These are phyloP conservation scores for Sialia sialis DNA, from an alignment of 2,113 vertebrate species.

Conservation along the genomic window DNA sequence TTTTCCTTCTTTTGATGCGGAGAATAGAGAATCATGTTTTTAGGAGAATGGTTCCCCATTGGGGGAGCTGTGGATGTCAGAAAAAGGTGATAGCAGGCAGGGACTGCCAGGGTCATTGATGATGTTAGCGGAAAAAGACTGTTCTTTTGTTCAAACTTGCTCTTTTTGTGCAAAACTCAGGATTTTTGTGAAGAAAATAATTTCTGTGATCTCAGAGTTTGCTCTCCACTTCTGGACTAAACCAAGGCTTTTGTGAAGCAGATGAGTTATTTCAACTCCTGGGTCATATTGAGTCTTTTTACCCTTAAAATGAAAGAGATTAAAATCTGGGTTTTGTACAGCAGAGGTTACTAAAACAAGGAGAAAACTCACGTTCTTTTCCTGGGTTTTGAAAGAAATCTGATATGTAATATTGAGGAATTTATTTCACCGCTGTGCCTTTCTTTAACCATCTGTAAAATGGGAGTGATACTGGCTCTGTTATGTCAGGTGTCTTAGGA, in stretches of 20 bases:
- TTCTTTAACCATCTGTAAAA: slow-evolving; percentile 32
- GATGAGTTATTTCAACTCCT: slow-evolving; percentile 59
- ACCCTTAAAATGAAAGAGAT: slow-evolving; percentile 66
- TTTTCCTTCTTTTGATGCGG: slow-evolving; percentile 65
- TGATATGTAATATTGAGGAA: slow-evolving; percentile 12
- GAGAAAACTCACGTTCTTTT: slow-evolving; percentile 11
- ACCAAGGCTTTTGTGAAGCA: slow-evolving; percentile 55
- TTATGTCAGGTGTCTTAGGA: slow-evolving; percentile 32
- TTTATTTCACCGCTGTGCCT: background rate
- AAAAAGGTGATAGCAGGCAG: slow-evolving; percentile 51
- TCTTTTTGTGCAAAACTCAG: slow-evolving; percentile 30
- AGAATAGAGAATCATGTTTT: slow-evolving; percentile 55
- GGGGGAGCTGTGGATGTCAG: slow-evolving; percentile 53
- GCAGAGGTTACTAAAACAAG: background rate
- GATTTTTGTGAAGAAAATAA: background rate
- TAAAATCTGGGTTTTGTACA: slow-evolving; percentile 27
- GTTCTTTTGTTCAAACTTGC: background rate
- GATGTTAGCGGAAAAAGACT: slow-evolving; percentile 31
- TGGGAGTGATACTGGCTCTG: background rate
- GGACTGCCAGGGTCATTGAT: background rate
- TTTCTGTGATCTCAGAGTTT: background rate
- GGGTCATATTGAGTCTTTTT: slow-evolving; percentile 59
- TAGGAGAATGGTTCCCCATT: slow-evolving; percentile 44
- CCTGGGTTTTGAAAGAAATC: slow-evolving; percentile 29
- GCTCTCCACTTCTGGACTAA: slow-evolving; percentile 18